Evolutionary conservation across 2,113 vertebrate species (phyloP), one percentile per base, ranked within the genome.

Genomic region (Anthoscopus minutus): DNA sequence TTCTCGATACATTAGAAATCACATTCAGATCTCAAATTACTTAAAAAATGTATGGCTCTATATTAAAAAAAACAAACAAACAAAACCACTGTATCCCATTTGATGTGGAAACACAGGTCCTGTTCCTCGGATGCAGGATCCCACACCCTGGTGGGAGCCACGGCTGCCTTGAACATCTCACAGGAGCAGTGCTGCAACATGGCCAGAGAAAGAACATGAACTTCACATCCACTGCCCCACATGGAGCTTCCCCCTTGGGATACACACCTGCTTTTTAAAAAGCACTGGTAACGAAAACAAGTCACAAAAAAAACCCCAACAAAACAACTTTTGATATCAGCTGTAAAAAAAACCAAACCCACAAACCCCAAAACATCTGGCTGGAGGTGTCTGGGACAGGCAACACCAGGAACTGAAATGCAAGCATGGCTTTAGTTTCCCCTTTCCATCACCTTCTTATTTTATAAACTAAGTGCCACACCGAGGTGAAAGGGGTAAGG

Each of bases 1-100:
- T 97, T 96, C 95, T 95, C 78, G 97, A 95, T 98, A 98, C 96
- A 97, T 98, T 97, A 97, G 96, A 98, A 98, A 97, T 98, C 98
- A 97, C 97, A 98, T 97, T 98, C 98, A 97, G 97, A 96, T 96
- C 96, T 97, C 94, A 94, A 98, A 97, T 96, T 96, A 95, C 90
- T 97, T 92, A 4, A 95, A 97, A 97, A 96, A 97, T 9, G 95
- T 97, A 97, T 98, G 98, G 97, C 97, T 98, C 97, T 94, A 60
- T 97, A 95, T 97, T 88, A 69, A 92, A 95, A 80, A 69, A 80
- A 85, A 76, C 67, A 44, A 91, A 80, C 66, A 80, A 84, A 81
- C 94, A 92, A 97, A 97, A 84, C 72, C 97, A 97, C 96, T 96
- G 97, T 97, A 97, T 96, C 95, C 96, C 95, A 76, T 85, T 47